phyloP scores from a whole-genome alignment of 2,797 vertebrate species.

The Salmo trutta region DNA sequence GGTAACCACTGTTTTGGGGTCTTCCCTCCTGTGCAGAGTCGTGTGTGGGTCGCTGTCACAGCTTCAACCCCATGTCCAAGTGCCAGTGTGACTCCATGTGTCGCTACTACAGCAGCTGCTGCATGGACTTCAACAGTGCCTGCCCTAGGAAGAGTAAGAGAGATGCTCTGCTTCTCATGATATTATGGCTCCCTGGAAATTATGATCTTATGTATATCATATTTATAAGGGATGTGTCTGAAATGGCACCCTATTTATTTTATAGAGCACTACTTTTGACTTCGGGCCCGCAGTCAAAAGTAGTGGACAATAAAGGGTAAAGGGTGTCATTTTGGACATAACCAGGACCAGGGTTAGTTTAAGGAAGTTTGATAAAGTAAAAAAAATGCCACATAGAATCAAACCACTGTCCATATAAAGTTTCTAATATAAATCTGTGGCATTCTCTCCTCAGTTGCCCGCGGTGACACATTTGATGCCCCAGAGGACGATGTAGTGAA shows the following conservation, averaged over 20 bases:
- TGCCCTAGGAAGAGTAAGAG: conserved; percentile 85
- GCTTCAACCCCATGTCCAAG: conserved; percentile 75
- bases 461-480: conserved; percentile 86
- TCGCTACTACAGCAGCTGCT: conserved; percentile 91
- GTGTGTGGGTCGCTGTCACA: conserved; percentile 80
- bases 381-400: background rate
- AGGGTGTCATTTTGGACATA: background rate
- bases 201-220: background rate
- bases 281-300: background rate
- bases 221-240: background rate
- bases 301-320: background rate
- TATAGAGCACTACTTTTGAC: background rate
- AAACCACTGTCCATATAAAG: background rate
- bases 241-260: background rate
- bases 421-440: background rate
- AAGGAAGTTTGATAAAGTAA: background rate
- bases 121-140: conserved; percentile 73
- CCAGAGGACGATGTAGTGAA: conserved; percentile 55
- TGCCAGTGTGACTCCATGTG: conserved; percentile 95
- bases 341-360: background rate
- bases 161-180: background rate
- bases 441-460: conserved; percentile 69
- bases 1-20: background rate
- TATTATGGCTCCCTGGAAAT: too few relatives aligned
- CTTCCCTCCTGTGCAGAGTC: conserved; percentile 76